These are phyloP conservation scores for Netelia inedita DNA, from an alignment of 2,888 invertebrate genomes.

Conservation along the genomic window DNA sequence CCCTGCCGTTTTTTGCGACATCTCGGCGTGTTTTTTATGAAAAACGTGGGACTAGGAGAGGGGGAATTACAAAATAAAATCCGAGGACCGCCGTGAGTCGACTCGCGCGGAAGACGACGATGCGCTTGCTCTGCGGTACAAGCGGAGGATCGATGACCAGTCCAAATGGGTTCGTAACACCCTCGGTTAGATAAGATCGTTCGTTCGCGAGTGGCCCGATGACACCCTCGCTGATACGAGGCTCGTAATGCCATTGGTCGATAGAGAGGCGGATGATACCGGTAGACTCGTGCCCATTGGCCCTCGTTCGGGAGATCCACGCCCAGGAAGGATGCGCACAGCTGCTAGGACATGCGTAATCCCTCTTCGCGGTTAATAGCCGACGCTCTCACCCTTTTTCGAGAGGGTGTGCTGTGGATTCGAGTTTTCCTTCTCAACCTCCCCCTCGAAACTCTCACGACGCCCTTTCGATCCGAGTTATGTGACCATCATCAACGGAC, in stretches of 20 bases:
- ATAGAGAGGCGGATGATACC: slow-evolving; percentile 76
- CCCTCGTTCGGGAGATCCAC: slow-evolving; percentile 69
- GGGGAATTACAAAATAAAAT: neutral
- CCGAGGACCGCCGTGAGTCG: neutral
- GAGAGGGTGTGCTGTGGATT: slow-evolving; percentile 3
- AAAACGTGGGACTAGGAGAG: neutral
- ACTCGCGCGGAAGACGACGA: neutral
- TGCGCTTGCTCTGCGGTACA: neutral
- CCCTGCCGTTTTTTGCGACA: neutral
- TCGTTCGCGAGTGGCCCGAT: slow-evolving; percentile 80
- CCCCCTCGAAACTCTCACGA: slow-evolving; percentile 28
- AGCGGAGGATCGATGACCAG: slow-evolving; percentile 78
- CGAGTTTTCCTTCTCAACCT: slow-evolving; percentile 14
- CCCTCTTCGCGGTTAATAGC: slow-evolving; percentile 70
- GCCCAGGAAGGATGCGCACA: slow-evolving; percentile 85
- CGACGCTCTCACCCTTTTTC: neutral
- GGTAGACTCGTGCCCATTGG: slow-evolving; percentile 78
- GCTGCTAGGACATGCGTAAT: slow-evolving; percentile 83
- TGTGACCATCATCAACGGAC: slow-evolving; percentile 23
- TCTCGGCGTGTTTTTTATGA: neutral
- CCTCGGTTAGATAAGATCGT: slow-evolving; percentile 79
- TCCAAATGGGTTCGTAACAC: slow-evolving; percentile 25
- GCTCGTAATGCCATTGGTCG: slow-evolving; percentile 76
- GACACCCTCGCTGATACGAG: slow-evolving; percentile 81
- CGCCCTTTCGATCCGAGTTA: slow-evolving; percentile 27